phyloP scores from a whole-genome alignment of 2,797 vertebrate genomes.

The Brachyrhaphis roseni region DNA sequence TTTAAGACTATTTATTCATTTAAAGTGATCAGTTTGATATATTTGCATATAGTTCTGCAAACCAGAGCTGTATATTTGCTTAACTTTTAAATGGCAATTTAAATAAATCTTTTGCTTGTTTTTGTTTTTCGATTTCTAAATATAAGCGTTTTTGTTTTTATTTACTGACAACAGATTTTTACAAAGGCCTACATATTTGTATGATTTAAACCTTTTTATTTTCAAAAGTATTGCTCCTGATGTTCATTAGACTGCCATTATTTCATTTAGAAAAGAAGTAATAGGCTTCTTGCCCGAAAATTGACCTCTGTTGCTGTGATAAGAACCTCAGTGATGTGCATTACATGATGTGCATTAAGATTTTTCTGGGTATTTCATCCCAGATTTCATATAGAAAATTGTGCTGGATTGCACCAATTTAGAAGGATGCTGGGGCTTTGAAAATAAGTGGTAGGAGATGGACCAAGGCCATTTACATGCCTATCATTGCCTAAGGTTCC shows the following conservation, averaged over 20 bases:
- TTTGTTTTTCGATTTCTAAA: neutral
- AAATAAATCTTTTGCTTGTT: neutral
- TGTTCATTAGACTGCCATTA: neutral
- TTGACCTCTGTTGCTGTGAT: neutral
- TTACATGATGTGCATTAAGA: neutral
- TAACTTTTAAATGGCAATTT: neutral
- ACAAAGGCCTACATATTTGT: neutral
- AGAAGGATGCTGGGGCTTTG: neutral
- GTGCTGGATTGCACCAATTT: neutral
- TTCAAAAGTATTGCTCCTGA: neutral
- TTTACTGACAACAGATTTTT: neutral
- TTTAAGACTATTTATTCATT: constrained; percentile 16
- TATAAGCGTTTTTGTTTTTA: neutral
- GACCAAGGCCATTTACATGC: neutral
- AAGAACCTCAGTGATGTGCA: neutral
- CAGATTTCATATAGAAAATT: neutral
- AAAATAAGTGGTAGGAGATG: neutral
- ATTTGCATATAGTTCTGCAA: neutral
- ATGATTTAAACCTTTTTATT: neutral
- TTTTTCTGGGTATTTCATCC: neutral
- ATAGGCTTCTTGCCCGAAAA: neutral
- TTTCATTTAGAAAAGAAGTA: neutral
- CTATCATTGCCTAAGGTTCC: neutral
- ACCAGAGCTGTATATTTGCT: neutral
- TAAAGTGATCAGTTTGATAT: neutral